Conservation (phyloP, 2,888 invertebrate species). For the Selenia dentaria region DNA sequence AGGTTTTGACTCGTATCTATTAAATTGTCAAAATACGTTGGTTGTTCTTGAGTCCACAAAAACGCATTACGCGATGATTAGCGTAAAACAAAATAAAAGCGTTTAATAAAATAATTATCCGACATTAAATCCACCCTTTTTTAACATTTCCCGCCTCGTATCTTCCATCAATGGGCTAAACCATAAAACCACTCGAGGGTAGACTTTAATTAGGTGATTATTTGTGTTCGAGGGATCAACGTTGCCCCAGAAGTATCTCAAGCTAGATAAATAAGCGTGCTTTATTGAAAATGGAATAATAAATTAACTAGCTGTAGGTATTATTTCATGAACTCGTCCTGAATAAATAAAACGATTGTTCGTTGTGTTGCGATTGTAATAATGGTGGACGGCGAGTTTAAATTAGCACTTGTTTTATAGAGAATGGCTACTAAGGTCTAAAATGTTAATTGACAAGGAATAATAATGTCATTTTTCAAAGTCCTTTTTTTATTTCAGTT, state of each 20-base stretch:
- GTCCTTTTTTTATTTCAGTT: too few relatives aligned
- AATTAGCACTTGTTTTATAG: too few relatives aligned
- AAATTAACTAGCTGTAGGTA: neutral
- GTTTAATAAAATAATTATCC: neutral
- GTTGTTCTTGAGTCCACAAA: too few relatives aligned
- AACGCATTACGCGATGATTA: neutral
- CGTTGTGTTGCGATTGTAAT: neutral
- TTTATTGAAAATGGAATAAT: slow-evolving; percentile 8
- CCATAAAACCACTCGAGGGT: slow-evolving; percentile 41
- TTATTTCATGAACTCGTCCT: neutral
- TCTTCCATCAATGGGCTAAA: slow-evolving; percentile 30
- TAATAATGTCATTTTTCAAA: too few relatives aligned
- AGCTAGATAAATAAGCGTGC: slow-evolving; percentile 5
- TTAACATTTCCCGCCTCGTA: slow-evolving; percentile 5
- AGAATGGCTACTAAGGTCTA: too few relatives aligned
- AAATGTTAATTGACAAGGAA: too few relatives aligned
- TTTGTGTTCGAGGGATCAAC: slow-evolving; percentile 31
- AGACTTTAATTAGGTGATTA: slow-evolving; percentile 43
- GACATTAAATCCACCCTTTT: slow-evolving; percentile 6
- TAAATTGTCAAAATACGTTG: too few relatives aligned
- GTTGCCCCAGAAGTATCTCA: neutral
- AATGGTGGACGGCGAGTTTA: neutral
- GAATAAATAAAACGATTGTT: neutral
- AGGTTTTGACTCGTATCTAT: too few relatives aligned
- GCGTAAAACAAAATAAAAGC: neutral